phyloP scores from a whole-genome alignment of 2,888 invertebrate species.

The Dasypolia templi region DNA sequence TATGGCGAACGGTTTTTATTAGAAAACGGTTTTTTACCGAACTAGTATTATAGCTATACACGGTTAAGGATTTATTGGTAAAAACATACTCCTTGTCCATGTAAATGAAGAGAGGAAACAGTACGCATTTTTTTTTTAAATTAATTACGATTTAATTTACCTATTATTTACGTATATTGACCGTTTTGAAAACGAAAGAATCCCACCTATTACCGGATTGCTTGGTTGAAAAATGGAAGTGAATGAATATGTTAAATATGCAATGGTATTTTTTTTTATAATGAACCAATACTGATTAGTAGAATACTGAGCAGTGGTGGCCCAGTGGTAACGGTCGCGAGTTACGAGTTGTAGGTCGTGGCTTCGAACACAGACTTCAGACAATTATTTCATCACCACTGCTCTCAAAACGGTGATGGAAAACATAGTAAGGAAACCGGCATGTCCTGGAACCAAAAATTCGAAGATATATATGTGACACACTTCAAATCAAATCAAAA shows the following conservation, averaged over 20 bases:
- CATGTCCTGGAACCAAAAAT: too few species aligned
- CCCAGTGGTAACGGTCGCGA: too few species aligned
- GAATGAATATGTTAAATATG: neutral
- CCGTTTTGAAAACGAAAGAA: neutral
- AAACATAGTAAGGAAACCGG: too few species aligned
- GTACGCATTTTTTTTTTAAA: too few species aligned
- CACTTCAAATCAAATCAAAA: too few species aligned
- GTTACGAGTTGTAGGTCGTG: too few species aligned
- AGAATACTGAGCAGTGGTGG: neutral
- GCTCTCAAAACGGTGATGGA: too few species aligned
- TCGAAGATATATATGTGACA: too few species aligned
- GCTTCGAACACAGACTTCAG: too few species aligned
- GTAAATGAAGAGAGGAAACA: neutral
- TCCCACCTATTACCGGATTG: neutral
- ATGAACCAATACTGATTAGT: neutral
- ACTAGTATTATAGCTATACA: neutral
- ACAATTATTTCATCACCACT: too few species aligned
- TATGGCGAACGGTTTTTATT: neutral
- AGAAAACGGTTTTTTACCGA: neutral
- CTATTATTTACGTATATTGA: neutral
- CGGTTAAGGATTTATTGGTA: neutral
- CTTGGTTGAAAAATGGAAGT: neutral
- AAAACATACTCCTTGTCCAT: neutral
- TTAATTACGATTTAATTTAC: neutral
- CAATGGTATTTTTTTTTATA: neutral